phyloP scores from a whole-genome alignment of 2,888 invertebrate species.

The Cheilosia impressa region DNA sequence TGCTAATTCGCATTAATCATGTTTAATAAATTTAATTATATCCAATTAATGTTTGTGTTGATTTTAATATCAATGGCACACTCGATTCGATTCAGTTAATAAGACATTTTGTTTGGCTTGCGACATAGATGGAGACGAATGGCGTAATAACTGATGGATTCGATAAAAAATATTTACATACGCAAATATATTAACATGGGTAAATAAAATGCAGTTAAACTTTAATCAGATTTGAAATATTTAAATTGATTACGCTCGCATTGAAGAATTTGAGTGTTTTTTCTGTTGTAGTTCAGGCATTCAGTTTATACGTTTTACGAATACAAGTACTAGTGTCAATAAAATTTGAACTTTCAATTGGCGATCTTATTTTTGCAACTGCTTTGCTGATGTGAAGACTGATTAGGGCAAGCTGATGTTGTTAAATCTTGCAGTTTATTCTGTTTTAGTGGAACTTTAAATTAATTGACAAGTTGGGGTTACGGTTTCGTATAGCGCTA shows the following conservation, averaged over 20 bases:
- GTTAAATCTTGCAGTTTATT: background rate
- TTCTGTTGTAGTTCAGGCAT: background rate
- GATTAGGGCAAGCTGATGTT: background rate
- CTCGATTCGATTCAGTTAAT: slow-evolving; percentile 38
- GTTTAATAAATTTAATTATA: slow-evolving; percentile 54
- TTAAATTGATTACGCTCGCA: slow-evolving; percentile 38
- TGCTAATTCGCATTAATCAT: slow-evolving; percentile 43
- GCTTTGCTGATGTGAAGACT: background rate
- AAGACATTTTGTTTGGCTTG: slow-evolving; percentile 20
- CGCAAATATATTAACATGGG: slow-evolving; percentile 34
- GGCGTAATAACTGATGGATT: slow-evolving; percentile 41
- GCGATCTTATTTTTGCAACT: background rate
- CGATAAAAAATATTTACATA: slow-evolving; percentile 35
- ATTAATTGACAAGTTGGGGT: background rate
- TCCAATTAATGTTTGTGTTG: slow-evolving; percentile 55
- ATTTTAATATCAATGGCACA: slow-evolving; percentile 51
- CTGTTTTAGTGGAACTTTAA: background rate
- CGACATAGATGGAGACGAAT: slow-evolving; percentile 10
- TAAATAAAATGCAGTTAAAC: slow-evolving; percentile 26
- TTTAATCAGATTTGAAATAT: slow-evolving; percentile 36
- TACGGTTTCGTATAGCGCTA: too few species aligned
- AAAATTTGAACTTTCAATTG: background rate
- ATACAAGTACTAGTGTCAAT: slow-evolving; percentile 10
- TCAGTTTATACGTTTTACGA: background rate
- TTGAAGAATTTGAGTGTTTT: slow-evolving; percentile 33